A percentile compares a stretch with the other conserved stretches of the same genome.
Evolutionary conservation across 2,888 invertebrate genomes (phyloP).

Genomic region (Branchipolynoe longqiensis): DNA sequence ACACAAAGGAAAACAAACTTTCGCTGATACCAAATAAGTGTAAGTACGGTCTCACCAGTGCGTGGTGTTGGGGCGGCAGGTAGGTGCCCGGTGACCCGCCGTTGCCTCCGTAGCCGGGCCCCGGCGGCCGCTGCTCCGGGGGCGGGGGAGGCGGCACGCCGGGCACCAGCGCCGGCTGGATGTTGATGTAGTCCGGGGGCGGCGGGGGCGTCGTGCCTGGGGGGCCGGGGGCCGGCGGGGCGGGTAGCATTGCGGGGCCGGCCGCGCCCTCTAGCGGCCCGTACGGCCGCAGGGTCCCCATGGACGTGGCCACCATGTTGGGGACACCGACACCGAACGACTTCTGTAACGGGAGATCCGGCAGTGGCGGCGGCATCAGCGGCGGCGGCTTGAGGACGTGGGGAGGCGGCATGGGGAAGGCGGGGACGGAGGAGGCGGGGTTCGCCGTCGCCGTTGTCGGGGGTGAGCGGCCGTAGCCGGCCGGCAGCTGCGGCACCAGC

Average conservation of each 20-base stretch:
- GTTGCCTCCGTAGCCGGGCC: neutral
- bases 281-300: slow-evolving; percentile 24
- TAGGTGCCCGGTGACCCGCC: neutral
- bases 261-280: neutral
- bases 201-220: neutral
- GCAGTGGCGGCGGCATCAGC: no score
- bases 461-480: no score
- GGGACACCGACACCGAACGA: neutral
- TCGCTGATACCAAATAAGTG: no score
- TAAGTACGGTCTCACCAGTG: no score
- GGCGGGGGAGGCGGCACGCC: neutral
- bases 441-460: no score
- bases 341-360: neutral
- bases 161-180: neutral
- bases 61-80: slow-evolving; percentile 8
- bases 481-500: no score
- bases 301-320: slow-evolving; percentile 46
- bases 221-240: neutral
- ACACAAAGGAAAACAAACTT: no score
- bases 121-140: neutral
- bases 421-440: no score
- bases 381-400: no score
- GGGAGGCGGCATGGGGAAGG: no score
- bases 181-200: neutral
- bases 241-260: neutral